A percentile compares a stretch with the other conserved stretches of the same genome.
Conservation (phyloP, 2,113 vertebrate genomes). For the Oenanthe oenanthe region DNA sequence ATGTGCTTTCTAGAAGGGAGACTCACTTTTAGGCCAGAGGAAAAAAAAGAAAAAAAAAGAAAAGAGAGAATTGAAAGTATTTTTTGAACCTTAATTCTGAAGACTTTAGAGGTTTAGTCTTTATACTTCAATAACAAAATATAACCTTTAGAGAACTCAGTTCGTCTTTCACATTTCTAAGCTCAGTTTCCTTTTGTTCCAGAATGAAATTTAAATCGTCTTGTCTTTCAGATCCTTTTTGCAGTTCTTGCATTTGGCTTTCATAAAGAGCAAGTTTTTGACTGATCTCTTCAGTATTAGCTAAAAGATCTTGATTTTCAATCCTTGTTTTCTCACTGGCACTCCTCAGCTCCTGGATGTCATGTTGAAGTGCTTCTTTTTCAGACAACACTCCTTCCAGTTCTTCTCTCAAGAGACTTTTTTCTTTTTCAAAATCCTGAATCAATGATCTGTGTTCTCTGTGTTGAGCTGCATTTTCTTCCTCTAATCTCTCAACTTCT, state of each 20-base stretch:
- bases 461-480: conserved; percentile 60
- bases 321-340: conserved; percentile 77
- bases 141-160: conserved; percentile 85
- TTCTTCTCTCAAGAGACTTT: conserved; percentile 75
- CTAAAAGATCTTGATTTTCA: conserved; percentile 83
- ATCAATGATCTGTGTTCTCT: conserved; percentile 77
- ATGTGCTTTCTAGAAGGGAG: not conserved
- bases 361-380: conserved; percentile 79
- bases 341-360: conserved; percentile 82
- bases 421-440: conserved; percentile 81
- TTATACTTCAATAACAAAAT: conserved; percentile 70
- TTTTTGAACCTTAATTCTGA: conserved; percentile 63
- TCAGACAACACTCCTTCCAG: conserved; percentile 79
- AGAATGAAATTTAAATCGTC: conserved; percentile 75
- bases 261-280: conserved; percentile 69
- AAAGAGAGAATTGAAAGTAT: conserved; percentile 56
- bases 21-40: conserved; percentile 38
- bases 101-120: conserved; percentile 65
- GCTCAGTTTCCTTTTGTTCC: conserved; percentile 82
- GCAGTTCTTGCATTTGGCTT: conserved; percentile 66
- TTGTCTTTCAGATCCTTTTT: conserved; percentile 59
- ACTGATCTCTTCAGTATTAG: conserved; percentile 68
- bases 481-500: conserved; percentile 74
- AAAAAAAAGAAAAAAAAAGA: not conserved
- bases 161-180: conserved; percentile 81